Percentiles rank a stretch among this genome's conserved stretches.
Evolutionary conservation across 2,113 vertebrate species (phyloP).

Genomic region (Camelus dromedarius): DNA sequence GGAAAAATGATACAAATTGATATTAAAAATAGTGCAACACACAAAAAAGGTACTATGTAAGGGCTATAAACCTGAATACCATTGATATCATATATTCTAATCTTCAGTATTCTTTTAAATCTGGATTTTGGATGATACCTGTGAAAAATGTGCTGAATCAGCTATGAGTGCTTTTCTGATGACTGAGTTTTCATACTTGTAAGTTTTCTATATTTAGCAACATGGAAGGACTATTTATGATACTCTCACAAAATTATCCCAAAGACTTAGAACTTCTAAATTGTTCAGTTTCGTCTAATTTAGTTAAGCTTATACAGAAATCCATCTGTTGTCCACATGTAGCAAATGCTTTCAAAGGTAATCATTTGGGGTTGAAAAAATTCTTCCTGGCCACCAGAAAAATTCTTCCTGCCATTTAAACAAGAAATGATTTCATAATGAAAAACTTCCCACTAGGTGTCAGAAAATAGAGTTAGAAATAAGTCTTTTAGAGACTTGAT

Average conservation of each 20-base stretch:
- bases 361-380: not conserved
- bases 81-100: not conserved
- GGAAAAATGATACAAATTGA: not conserved
- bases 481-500: not conserved
- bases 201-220: not conserved
- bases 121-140: not conserved
- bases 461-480: not conserved
- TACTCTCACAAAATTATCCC: not conserved
- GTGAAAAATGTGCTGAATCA: not conserved
- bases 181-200: not conserved
- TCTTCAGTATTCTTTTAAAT: slow-evolving; percentile 1
- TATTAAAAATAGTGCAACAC: not conserved
- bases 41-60: not conserved
- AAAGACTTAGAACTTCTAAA: not conserved
- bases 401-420: not conserved
- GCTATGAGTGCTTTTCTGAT: not conserved
- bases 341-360: not conserved
- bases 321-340: not conserved
- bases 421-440: not conserved
- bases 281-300: not conserved
- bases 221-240: not conserved
- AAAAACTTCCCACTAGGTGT: not conserved
- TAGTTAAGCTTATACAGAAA: not conserved
- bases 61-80: not conserved
- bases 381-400: not conserved